Base-by-base conservation (phyloP, 2,888 invertebrate genomes). In the Plagodis dolabraria region DNA sequence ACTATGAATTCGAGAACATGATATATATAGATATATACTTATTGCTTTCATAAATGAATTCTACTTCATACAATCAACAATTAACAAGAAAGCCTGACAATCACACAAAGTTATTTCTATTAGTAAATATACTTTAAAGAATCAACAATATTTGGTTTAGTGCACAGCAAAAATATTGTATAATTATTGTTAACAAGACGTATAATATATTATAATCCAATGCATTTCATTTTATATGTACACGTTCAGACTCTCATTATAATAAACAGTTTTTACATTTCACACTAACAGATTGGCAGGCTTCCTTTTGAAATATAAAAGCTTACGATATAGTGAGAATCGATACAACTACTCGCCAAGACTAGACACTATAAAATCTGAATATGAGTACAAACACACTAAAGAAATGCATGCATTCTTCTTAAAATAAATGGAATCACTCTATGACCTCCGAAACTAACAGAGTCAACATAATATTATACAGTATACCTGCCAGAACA, bases 391-490 rank as follows among this genome's bases (percentile, higher is more conserved):
- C 90, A 89, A 83, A 87, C 91, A 92, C 85, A 88, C 91, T 60
- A 83, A 82, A 90, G 88, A 92, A 92, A 92, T 92, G 89, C 92
- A 92, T 84, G 88, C 92, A 92, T 89, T 85, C 90, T 82, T 86
- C 91, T 91, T 91, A 92, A 79, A 88, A 85, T 87, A 92, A 91
- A 92, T 92, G 92, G 92, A 92, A 92, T 92, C 92, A 87, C 87
- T 85, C 85, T 83, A 82, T 85, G 87, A 87, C 83, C 80, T 81
- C 80, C 79, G 84, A 85, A 80, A 83, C 83, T 76, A 81, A 79
- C 75, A 76, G 82, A 85, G 85, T 86, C 85, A 86, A 85, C 87
- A 89, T 88, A 84, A n/a, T n/a, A n/a, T n/a, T 35, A 7, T 88
- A 89, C 86, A 89, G 45, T 46, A 56, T 82, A 73, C 71, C 70